Evolutionary conservation across 2,113 vertebrate species (phyloP).

Genomic region (Alces alces): DNA sequence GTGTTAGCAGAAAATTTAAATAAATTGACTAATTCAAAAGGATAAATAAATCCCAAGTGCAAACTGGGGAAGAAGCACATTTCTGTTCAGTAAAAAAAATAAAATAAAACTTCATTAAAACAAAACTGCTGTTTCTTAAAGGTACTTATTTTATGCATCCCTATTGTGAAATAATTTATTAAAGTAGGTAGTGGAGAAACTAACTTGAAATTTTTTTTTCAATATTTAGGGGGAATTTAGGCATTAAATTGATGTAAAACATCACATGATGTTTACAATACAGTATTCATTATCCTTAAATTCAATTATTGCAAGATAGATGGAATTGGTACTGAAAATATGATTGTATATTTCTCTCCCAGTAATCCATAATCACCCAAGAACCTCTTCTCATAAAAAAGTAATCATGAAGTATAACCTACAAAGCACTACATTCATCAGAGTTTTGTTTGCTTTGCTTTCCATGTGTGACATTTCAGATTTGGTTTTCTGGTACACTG

Average conservation of each 20-base stretch:
- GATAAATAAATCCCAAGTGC: not conserved
- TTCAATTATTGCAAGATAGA: conserved; percentile 35
- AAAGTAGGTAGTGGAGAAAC: not conserved
- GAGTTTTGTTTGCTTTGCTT: not conserved
- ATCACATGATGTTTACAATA: not conserved
- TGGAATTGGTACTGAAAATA: not conserved
- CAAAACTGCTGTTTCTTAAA: not conserved
- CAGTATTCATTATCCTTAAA: conserved; percentile 40
- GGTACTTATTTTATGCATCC: conserved; percentile 8
- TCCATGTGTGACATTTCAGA: not conserved
- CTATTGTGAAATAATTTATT: conserved; percentile 12
- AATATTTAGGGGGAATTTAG: not conserved
- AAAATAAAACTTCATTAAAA: not conserved
- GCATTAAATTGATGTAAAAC: conserved; percentile 45
- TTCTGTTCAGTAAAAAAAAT: not conserved
- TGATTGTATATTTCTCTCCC: not conserved
- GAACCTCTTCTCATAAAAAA: not conserved
- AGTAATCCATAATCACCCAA: not conserved
- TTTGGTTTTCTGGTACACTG: not conserved
- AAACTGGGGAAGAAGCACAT: not conserved
- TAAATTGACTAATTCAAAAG: not conserved
- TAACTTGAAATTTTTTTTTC: conserved; percentile 25
- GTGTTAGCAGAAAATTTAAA: not conserved
- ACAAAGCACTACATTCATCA: not conserved
- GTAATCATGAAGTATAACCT: not conserved